A percentile compares a stretch with the other conserved stretches of the same genome.
phyloP scores from a whole-genome alignment of 2,797 vertebrate species.

The Pseudochromis fuscus region DNA sequence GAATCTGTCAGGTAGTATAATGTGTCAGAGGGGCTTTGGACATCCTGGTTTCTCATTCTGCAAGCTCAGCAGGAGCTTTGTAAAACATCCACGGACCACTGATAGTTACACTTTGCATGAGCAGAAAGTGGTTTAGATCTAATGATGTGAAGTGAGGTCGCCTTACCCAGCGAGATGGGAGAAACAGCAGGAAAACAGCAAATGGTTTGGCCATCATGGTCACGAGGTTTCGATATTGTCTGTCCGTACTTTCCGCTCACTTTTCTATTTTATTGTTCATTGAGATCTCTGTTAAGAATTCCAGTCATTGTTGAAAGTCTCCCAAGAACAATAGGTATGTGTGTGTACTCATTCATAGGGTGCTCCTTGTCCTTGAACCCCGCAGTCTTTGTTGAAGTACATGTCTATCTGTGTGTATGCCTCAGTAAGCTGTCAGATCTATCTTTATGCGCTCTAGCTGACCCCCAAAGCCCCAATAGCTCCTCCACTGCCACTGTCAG shows the following conservation, averaged over 20 bases:
- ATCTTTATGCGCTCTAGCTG: conserved; percentile 19
- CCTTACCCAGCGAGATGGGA: neutral
- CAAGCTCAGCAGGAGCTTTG: conserved; percentile 14
- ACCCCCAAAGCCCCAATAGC: neutral
- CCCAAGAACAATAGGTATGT: conserved; percentile 7
- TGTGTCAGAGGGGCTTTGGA: conserved; percentile 45
- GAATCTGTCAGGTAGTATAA: conserved; percentile 32
- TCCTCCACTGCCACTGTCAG: neutral
- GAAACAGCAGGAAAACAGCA: conserved; percentile 17
- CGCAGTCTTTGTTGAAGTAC: conserved; percentile 24
- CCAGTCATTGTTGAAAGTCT: conserved; percentile 29
- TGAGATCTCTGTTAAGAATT: conserved; percentile 33
- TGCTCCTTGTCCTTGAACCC: conserved; percentile 32
- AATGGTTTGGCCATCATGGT: conserved; percentile 18
- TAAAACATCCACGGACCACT: neutral
- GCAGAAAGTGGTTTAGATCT: conserved; percentile 11
- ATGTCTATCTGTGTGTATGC: conserved; percentile 19
- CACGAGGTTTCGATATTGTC: conserved; percentile 19
- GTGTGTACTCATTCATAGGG: neutral
- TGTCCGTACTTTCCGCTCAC: conserved; percentile 22
- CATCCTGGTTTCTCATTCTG: conserved; percentile 38
- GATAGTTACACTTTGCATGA: neutral
- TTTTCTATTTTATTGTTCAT: conserved; percentile 12
- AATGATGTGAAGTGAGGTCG: conserved; percentile 13
- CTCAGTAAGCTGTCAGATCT: conserved; percentile 37